These are phyloP conservation scores for Phoebastria nigripes DNA, from an alignment of 2,797 vertebrate genomes.

Conservation along the genomic window DNA sequence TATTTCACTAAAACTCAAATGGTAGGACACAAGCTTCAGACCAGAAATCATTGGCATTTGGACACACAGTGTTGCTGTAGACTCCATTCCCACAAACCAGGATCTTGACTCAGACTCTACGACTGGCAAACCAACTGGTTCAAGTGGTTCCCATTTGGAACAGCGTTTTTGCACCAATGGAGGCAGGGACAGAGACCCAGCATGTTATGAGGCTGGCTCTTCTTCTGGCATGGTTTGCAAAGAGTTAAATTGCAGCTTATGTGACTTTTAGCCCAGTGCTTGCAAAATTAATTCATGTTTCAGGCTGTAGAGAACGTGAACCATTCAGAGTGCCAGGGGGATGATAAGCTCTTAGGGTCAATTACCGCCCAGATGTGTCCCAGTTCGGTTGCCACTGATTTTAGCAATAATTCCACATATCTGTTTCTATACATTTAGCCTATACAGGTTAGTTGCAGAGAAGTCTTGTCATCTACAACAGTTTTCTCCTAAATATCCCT, in stretches of 20 bases:
- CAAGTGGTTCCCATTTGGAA: background rate
- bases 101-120: background rate
- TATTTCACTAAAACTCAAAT: background rate
- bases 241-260: slow-evolving; percentile 27
- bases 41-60: background rate
- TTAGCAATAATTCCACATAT: background rate
- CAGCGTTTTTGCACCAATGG: background rate
- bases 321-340: background rate
- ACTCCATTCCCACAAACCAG: background rate
- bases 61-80: background rate
- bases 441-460: background rate
- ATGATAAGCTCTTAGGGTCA: slow-evolving; percentile 28
- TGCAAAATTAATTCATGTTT: slow-evolving; percentile 40
- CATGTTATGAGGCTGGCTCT: background rate
- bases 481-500: background rate
- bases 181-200: background rate
- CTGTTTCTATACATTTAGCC: background rate
- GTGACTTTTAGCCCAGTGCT: slow-evolving; percentile 20
- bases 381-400: background rate
- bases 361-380: slow-evolving; percentile 24
- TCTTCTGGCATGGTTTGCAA: background rate
- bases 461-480: background rate
- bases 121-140: background rate
- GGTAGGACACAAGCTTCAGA: background rate
- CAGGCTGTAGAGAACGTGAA: background rate